Base-by-base conservation (phyloP, 2,797 vertebrate genomes). In the Bradypodion pumilum region DNA sequence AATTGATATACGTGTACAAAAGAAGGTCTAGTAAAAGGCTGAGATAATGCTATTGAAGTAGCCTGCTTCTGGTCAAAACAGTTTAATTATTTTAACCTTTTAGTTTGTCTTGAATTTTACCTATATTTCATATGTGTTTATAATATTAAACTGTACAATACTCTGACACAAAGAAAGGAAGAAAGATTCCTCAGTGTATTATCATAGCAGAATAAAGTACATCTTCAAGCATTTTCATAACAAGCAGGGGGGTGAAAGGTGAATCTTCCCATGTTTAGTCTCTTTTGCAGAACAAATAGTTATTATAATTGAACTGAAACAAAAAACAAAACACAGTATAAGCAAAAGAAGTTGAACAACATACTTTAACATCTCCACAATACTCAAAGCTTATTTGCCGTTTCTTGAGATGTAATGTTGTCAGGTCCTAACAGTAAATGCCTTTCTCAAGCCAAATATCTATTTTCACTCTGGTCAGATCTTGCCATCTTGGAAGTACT, bases 211-310 rank as follows among this genome's bases (percentile, higher is more conserved):
- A 87, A 89, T 23, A 88, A 86, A 92, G 84, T 86, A 85, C 44
- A 60, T 87, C 75, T 88, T 80, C 79, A 83, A 88, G 89, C 63
- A 86, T 75, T 91, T 75, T 76, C 77, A 78, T 76, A 91, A 86
- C 89, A 91, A 92, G 92, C 59, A 52, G 85, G 92, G 88, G 12
- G 1, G 78, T 91, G 90, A 92, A 93, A 92, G 86, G 91, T 93
- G 80, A 92, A 86, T 87, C 92, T 66, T 29, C 56, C 69, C 85
- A 74, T 91, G 70, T 90, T 94, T 94, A 93, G 70, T 92, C 73
- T 92, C 77, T 91, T 37, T 87, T 89, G 87, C 66, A 89, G 88
- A 93, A 94, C 73, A 94, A 93, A 91, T 86, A 92, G 90, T 94
- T 92, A 56, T 56, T 56, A 86, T 91, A 94, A 91, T 91, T 93